Evolutionary conservation across 1,140 invertebrate genomes (phyloP).

Genomic region (Drosophila navojoa): DNA sequence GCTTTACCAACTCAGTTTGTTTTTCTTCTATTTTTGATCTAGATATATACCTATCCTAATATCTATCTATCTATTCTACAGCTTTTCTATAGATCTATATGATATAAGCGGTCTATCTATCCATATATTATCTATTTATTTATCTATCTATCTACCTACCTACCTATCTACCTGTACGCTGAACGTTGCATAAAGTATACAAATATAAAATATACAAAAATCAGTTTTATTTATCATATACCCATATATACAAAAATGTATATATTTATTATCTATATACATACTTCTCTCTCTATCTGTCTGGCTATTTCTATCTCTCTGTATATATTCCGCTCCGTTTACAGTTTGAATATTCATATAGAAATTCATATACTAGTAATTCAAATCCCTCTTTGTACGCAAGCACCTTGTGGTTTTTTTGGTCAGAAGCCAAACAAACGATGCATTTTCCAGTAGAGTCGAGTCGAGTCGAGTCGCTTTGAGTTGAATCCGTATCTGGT

Average conservation of each 20-base stretch:
- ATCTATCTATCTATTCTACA: no score
- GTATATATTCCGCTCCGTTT: background rate
- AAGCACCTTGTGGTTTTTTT: conserved; percentile 71
- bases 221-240: no score
- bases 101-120: no score
- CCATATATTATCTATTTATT: no score
- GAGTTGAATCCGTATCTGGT: conserved; percentile 29
- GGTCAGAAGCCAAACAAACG: conserved; percentile 76
- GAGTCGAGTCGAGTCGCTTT: background rate
- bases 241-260: background rate
- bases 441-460: conserved; percentile 29
- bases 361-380: conserved; percentile 72
- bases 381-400: conserved; percentile 57
- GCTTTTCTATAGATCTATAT: no score
- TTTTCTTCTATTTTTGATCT: no score
- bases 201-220: no score
- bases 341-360: conserved; percentile 49
- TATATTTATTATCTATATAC: background rate
- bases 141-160: no score
- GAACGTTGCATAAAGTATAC: no score
- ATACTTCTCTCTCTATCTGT: background rate
- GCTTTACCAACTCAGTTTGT: no score
- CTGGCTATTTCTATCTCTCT: background rate
- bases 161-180: no score
- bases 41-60: no score